Conservation (phyloP, 2,888 invertebrate genomes). For the Morpho achilles region DNA sequence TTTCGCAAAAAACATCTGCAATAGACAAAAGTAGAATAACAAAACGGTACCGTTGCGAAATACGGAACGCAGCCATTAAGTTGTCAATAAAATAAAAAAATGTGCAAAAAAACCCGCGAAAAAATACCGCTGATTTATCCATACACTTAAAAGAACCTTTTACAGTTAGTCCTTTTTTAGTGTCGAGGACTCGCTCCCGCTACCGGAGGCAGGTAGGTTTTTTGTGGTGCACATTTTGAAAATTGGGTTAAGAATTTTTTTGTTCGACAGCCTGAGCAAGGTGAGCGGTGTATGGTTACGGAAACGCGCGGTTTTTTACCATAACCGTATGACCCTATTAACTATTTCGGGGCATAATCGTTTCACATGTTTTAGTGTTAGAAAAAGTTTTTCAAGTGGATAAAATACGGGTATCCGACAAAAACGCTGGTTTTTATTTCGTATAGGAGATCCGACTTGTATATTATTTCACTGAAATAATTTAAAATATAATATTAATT, state of each 20-base stretch:
- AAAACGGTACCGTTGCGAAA: conserved; percentile 56
- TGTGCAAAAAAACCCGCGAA: conserved; percentile 53
- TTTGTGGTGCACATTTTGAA: conserved; percentile 54
- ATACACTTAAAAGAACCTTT: conserved; percentile 45
- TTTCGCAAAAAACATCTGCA: conserved; percentile 51
- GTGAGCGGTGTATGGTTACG: conserved; percentile 74
- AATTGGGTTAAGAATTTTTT: conserved; percentile 71
- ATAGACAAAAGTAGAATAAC: conserved; percentile 45
- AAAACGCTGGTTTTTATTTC: conserved; percentile 1
- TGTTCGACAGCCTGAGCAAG: conserved; percentile 50
- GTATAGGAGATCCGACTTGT: too few species aligned
- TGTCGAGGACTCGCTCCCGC: conserved; percentile 53
- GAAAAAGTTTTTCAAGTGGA: conserved; percentile 23
- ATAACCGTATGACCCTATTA: conserved; percentile 64
- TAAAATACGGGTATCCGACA: conserved; percentile 3
- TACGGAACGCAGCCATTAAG: conserved; percentile 51
- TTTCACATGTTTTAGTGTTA: conserved; percentile 46
- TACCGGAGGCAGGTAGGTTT: conserved; percentile 69
- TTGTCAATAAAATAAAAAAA: conserved; percentile 47
- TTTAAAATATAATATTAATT: too few species aligned
- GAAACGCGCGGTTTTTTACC: conserved; percentile 61
- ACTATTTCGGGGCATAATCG: conserved; percentile 54
- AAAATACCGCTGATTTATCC: conserved; percentile 45
- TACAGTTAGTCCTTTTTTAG: conserved; percentile 50
- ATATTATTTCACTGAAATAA: too few species aligned